Evolutionary conservation across 2,113 vertebrate species (phyloP).

Genomic region (Galemys pyrenaicus): DNA sequence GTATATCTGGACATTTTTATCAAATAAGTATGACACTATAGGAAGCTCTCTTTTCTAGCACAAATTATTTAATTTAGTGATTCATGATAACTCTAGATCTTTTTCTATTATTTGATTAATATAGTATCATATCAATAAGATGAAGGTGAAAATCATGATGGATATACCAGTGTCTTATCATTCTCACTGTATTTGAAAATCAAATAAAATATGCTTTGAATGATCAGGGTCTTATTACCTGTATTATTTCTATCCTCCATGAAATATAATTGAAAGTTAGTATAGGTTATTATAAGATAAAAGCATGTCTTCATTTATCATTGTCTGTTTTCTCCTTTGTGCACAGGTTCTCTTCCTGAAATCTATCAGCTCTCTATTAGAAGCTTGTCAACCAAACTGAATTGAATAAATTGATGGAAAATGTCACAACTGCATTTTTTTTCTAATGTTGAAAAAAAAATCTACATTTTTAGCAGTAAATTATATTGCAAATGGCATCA

Average conservation of each 20-base stretch:
- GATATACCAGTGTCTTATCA: neutral
- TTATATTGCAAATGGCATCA: neutral
- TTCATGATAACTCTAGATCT: neutral
- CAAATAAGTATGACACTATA: neutral
- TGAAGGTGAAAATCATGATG: conserved; percentile 27
- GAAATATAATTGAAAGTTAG: conserved; percentile 34
- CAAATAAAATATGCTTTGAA: neutral
- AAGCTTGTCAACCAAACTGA: conserved; percentile 44
- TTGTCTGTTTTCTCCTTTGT: conserved; percentile 2
- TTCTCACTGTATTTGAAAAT: conserved; percentile 5
- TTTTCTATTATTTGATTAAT: neutral
- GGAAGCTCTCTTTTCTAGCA: neutral
- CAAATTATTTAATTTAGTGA: neutral
- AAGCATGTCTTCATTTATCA: conserved; percentile 45
- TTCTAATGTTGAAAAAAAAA: conserved; percentile 24
- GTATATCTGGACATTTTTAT: neutral
- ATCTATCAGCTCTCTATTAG: conserved; percentile 17
- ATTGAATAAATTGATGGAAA: conserved; percentile 52
- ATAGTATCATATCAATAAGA: neutral
- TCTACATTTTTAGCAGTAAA: neutral
- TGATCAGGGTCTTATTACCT: neutral
- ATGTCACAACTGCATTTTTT: conserved; percentile 25
- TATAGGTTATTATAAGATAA: conserved; percentile 24
- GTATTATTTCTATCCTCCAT: neutral
- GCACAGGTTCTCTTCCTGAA: neutral